Conservation (phyloP, 2,797 vertebrate genomes). For the Ptychadena robeensis region DNA sequence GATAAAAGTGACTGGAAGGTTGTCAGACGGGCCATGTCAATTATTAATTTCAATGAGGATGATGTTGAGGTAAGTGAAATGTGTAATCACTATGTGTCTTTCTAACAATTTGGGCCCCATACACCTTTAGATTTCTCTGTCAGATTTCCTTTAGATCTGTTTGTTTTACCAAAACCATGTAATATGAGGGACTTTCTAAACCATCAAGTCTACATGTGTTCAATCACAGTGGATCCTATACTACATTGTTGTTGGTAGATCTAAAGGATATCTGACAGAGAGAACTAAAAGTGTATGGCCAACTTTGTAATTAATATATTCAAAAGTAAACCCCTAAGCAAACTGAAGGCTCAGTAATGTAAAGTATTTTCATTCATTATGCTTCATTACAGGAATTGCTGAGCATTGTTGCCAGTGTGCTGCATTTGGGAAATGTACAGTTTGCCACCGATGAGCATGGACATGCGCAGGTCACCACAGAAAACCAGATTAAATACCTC, state of each 20-base stretch:
- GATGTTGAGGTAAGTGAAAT: slow-evolving; percentile 88
- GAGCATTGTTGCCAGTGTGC: slow-evolving; percentile 92
- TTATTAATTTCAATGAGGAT: slow-evolving; percentile 89
- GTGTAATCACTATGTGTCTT: neutral
- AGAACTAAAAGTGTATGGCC: too few relatives aligned
- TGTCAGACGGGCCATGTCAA: slow-evolving; percentile 86
- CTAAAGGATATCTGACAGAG: too few relatives aligned
- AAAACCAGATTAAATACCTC: slow-evolving; percentile 95
- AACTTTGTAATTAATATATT: neutral
- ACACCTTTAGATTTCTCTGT: too few relatives aligned
- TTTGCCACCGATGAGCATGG: slow-evolving; percentile 88
- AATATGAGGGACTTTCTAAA: too few relatives aligned
- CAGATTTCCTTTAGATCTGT: too few relatives aligned
- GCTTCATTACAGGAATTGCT: slow-evolving; percentile 82
- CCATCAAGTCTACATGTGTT: too few relatives aligned
- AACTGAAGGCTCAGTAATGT: neutral
- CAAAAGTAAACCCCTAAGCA: neutral
- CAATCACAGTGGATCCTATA: too few relatives aligned
- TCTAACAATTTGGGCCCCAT: neutral
- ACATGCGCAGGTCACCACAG: slow-evolving; percentile 85
- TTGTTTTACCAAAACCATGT: too few relatives aligned
- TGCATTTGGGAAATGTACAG: slow-evolving; percentile 94
- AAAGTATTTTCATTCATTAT: neutral
- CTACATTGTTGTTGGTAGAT: too few relatives aligned
- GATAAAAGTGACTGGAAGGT: slow-evolving; percentile 96